Evolutionary conservation across 2,113 vertebrate genomes (phyloP).

Genomic region (Mugil cephalus): DNA sequence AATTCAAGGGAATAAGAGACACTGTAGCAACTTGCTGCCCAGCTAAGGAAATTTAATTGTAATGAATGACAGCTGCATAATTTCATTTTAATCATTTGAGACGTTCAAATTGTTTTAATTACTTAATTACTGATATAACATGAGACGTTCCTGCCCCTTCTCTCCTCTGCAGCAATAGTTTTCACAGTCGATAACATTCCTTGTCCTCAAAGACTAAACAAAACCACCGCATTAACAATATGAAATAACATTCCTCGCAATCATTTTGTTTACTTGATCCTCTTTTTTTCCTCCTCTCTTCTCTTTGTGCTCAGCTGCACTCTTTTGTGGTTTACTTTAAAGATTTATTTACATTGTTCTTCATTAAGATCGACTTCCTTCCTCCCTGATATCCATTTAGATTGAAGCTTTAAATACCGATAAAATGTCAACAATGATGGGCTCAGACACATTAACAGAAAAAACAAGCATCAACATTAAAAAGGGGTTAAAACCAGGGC

Average conservation of each 20-base stretch:
- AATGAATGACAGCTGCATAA: neutral
- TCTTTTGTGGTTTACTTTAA: neutral
- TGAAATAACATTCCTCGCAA: neutral
- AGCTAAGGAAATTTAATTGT: neutral
- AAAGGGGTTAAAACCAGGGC: no score
- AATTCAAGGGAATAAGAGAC: constrained; percentile 34
- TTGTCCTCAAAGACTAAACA: neutral
- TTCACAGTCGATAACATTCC: neutral
- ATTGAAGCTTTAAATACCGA: neutral
- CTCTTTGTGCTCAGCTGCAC: neutral
- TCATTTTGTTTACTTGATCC: no score
- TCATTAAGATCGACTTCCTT: neutral
- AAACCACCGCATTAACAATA: neutral
- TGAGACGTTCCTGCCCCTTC: neutral
- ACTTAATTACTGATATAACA: neutral
- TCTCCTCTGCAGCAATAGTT: neutral
- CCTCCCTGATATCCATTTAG: neutral
- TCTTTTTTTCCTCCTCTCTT: no score
- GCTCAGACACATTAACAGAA: no score
- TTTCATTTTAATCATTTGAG: no score
- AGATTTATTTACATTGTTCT: neutral
- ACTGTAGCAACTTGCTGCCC: neutral
- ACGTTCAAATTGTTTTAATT: no score
- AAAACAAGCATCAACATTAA: no score
- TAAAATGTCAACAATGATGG: no score